phyloP scores from a whole-genome alignment of 1,140 invertebrate genomes.

The Microplitis demolitor region DNA sequence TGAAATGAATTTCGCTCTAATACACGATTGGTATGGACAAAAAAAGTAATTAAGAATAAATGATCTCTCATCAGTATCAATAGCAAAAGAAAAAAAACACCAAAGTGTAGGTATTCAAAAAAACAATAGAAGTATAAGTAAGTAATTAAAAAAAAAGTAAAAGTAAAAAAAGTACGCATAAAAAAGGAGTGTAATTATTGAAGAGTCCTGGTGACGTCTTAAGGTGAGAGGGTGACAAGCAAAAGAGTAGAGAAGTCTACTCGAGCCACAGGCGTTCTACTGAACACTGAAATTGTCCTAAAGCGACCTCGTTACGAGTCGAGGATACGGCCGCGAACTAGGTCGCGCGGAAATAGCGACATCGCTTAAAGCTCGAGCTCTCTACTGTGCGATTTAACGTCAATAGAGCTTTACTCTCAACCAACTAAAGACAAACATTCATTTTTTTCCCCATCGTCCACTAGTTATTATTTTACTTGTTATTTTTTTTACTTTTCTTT shows the following conservation, averaged over 20 bases:
- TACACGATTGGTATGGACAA: too few species aligned
- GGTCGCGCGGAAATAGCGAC: conserved; percentile 48
- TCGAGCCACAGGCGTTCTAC: conserved; percentile 18
- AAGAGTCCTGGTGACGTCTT: conserved; percentile 6
- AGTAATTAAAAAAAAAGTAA: neutral
- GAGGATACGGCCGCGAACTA: conserved; percentile 33
- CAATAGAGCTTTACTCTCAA: conserved; percentile 32
- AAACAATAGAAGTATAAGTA: neutral
- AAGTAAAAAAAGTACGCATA: neutral
- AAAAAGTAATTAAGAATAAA: too few species aligned
- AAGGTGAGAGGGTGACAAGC: conserved; percentile 11
- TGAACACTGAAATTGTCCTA: conserved; percentile 34
- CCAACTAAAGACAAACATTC: neutral
- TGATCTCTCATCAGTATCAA: neutral
- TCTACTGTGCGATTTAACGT: conserved; percentile 42
- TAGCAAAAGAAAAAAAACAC: neutral
- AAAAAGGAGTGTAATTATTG: conserved; percentile 12
- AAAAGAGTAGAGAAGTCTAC: conserved; percentile 8
- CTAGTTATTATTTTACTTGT: neutral
- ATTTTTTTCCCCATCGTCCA: conserved; percentile 18
- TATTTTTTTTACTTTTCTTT: neutral
- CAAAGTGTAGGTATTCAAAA: neutral
- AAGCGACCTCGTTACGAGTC: conserved; percentile 46
- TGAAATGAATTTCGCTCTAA: too few species aligned
- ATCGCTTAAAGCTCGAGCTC: conserved; percentile 33